Base-by-base conservation (phyloP, 2,888 invertebrate species). In the Saturnia pavonia region DNA sequence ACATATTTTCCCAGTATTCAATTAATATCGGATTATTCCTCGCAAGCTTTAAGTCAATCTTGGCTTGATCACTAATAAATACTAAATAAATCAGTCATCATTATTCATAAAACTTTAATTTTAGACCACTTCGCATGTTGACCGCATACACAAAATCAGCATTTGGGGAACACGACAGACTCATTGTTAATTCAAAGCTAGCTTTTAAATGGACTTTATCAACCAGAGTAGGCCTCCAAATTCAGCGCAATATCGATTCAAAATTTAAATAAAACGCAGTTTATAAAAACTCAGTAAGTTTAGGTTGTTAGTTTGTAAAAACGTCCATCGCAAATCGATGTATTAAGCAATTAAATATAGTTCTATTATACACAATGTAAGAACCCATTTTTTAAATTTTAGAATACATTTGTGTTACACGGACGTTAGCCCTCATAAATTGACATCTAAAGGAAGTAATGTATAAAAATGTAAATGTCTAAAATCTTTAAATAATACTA, bases 201-300 rank as follows among this genome's bases (percentile, higher is more conserved):
- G 65, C 40, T 65, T 65, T 40, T 42, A 40, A 40, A 27, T 45
- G 63, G 48, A 45, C 45, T 40, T 11, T 22, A 57, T 14, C 43
- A 14, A 51, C 6, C 54, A 42, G 67, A 19, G 27, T 48, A 42
- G 42, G 65, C 19, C 66, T 66, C 8, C 71, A 71, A 74, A 77
- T 71, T 73, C 72, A 75, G 71, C 74, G 74, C 70, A 72, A 72
- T 78, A 80, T 80, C 72, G 77, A 82, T 79, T 78, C 70, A 69
- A 54, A 54, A 54, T 22, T 14, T 14, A 14, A 34, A 34, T 63
- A 6, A 34, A 73, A 69, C 70, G 71, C 65, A 70, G 72, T 74
- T 74, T 72, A n/a, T 72, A 77, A 72, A 71, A 75, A 72, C 74
- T 76, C 73, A 75, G 74, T 77, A 71, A 73, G 74, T 34, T 71